Evolutionary conservation across 2,113 vertebrate species (phyloP).

Genomic region (Centrocercus urophasianus): DNA sequence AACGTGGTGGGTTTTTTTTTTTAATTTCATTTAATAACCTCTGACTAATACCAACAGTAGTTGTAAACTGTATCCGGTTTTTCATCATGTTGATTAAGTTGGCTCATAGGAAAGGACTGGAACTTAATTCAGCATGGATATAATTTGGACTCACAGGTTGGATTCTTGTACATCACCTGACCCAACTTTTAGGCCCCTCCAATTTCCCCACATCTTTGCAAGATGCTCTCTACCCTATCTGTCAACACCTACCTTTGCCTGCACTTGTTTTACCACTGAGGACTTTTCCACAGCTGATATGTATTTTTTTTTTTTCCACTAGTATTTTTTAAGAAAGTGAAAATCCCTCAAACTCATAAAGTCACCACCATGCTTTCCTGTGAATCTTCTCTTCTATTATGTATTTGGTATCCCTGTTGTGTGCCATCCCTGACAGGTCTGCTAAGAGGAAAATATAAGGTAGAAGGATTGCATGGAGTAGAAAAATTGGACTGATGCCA

Average conservation of each 20-base stretch:
- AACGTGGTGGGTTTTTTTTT: not conserved
- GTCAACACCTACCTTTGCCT: not conserved
- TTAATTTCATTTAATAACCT: not conserved
- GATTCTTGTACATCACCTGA: not conserved
- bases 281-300: not conserved
- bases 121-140: not conserved
- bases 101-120: not conserved
- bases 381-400: not conserved
- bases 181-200: not conserved
- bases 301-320: not conserved
- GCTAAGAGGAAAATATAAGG: rapidly evolving
- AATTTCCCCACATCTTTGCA: not conserved
- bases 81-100: not conserved
- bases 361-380: not conserved
- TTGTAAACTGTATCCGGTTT: not conserved
- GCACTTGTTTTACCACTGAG: not conserved
- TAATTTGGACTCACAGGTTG: not conserved
- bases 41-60: not conserved
- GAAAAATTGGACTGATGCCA: not conserved
- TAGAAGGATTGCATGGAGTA: not conserved
- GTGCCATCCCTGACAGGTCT: not conserved
- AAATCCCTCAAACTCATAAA: not conserved
- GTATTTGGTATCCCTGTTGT: not conserved
- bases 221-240: not conserved
- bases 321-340: not conserved